Percentiles rank a stretch among this genome's conserved stretches.
phyloP scores from a whole-genome alignment of 2,113 vertebrate genomes.

The Tylochromis polylepis region DNA sequence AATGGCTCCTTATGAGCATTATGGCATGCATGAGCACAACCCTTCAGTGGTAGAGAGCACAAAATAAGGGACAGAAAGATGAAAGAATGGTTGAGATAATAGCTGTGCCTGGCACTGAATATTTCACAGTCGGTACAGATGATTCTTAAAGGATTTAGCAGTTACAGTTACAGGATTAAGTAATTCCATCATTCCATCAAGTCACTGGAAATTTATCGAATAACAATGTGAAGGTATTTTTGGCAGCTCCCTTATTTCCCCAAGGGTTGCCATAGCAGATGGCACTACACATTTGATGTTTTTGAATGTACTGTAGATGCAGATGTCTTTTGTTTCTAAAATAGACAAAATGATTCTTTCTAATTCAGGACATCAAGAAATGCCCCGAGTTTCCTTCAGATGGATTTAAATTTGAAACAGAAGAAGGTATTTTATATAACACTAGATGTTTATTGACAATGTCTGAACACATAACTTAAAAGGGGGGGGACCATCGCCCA shows the following conservation, averaged over 20 bases:
- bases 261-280: accelerated
- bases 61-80: constrained; percentile 41
- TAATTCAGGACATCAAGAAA: not conserved
- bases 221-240: not conserved
- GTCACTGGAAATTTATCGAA: not conserved
- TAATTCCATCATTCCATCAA: not conserved
- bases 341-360: not conserved
- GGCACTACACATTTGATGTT: accelerated
- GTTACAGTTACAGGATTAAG: constrained; percentile 9
- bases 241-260: not conserved
- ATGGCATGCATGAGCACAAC: constrained; percentile 68
- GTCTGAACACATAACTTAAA: not conserved
- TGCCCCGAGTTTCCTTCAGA: accelerated
- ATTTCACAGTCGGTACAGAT: not conserved
- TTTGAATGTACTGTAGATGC: not conserved
- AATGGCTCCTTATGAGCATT: constrained; percentile 54
- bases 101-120: constrained; percentile 11
- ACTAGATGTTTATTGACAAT: too few relatives aligned
- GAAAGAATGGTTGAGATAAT: constrained; percentile 63
- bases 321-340: not conserved
- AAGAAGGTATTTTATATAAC: not conserved
- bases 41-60: constrained; percentile 9
- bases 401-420: not conserved
- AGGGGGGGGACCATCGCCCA: not conserved
- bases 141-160: constrained; percentile 9